Percentiles rank a stretch among this genome's conserved stretches.
Evolutionary conservation across 2,797 vertebrate genomes (phyloP).

Genomic region (Acrossocheilus wenchowensis): DNA sequence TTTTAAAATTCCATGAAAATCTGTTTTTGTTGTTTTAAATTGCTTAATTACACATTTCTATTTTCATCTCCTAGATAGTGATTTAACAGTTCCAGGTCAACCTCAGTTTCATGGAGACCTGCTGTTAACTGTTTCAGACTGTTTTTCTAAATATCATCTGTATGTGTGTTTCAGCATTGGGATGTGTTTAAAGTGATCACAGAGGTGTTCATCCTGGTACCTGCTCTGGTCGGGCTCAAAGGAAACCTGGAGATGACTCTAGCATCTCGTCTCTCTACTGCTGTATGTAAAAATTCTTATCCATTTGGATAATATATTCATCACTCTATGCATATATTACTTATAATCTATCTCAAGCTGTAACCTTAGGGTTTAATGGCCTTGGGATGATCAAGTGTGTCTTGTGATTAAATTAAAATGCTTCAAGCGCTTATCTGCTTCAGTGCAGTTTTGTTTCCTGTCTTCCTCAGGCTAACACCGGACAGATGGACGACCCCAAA

Average conservation of each 20-base stretch:
- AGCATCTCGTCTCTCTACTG: conserved; percentile 94
- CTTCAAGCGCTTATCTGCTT: neutral
- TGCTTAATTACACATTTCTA: neutral
- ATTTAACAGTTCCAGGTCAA: neutral
- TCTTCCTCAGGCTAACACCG: conserved; percentile 87
- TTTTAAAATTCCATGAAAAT: neutral
- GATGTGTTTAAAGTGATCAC: conserved; percentile 91
- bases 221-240: conserved; percentile 94
- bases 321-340: neutral
- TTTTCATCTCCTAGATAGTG: neutral
- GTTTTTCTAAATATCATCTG: neutral
- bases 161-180: conserved; percentile 86
- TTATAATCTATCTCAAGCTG: neutral
- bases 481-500: conserved; percentile 89
- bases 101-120: too few relatives aligned
- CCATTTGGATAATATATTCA: neutral
- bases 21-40: neutral
- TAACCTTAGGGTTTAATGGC: neutral
- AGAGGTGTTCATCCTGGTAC: conserved; percentile 92
- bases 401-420: conserved; percentile 1
- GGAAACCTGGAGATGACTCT: conserved; percentile 98
- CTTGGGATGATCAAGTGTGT: neutral
- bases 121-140: neutral
- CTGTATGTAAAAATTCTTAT: conserved; percentile 79
- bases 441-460: neutral